phyloP scores from a whole-genome alignment of 92 coral and sea anemone species.

The Hydrozoanthus gracilis region DNA sequence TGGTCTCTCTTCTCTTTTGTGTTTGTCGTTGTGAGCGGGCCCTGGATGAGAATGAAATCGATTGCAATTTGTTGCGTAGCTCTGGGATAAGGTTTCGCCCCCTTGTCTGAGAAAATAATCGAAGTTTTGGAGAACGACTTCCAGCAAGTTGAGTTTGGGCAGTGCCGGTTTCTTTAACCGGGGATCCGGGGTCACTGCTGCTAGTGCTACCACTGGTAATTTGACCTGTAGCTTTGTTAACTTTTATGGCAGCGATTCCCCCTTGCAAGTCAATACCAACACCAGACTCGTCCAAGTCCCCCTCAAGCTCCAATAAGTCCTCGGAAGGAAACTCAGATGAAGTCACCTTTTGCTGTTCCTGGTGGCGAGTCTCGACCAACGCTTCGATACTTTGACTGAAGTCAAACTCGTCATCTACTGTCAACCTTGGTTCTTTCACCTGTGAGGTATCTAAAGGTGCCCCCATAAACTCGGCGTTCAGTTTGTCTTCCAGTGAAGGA shows the following conservation, averaged over 20 bases:
- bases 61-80: conserved; percentile 89
- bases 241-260: conserved; percentile 21
- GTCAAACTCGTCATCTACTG: conserved; percentile 26
- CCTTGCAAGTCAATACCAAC: conserved; percentile 21
- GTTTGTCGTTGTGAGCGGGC: conserved; percentile 72
- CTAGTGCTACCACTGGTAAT: conserved; percentile 6
- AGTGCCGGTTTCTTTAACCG: not conserved
- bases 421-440: not conserved
- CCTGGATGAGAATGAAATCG: conserved; percentile 71
- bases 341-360: conserved; percentile 15
- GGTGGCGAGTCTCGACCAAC: conserved; percentile 28
- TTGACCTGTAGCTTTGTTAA: not conserved
- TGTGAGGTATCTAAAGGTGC: conserved; percentile 23
- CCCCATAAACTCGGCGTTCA: conserved; percentile 45
- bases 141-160: conserved; percentile 44
- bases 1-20: conserved; percentile 62
- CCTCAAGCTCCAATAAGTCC: not conserved
- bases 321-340: not conserved
- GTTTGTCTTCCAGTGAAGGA: conserved; percentile 27
- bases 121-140: conserved; percentile 65
- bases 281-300: not conserved
- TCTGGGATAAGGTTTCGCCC: conserved; percentile 90
- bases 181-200: conserved; percentile 2
- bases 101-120: conserved; percentile 88
- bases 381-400: conserved; percentile 45